phyloP scores from a whole-genome alignment of 2,113 vertebrate genomes.

The Pterocles burchelli region DNA sequence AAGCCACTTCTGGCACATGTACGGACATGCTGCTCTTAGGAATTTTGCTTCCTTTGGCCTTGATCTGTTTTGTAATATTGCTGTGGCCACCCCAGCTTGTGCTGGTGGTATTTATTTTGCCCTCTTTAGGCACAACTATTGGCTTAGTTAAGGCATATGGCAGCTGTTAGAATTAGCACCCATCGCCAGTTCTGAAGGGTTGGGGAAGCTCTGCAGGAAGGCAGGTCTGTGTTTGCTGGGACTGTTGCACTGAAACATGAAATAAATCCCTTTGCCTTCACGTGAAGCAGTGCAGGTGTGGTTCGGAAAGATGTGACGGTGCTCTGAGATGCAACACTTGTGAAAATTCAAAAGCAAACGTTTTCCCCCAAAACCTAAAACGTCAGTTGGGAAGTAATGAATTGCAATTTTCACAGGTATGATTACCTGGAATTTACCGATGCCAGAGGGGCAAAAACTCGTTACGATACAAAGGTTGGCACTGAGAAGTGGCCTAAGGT shows the following conservation, averaged over 20 bases:
- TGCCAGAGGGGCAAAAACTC: slow-evolving; percentile 92
- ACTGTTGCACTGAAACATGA: background rate
- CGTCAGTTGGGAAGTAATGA: slow-evolving; percentile 33
- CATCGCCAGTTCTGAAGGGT: background rate
- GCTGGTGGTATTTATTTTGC: background rate
- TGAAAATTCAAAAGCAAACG: background rate
- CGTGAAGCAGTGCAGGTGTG: background rate
- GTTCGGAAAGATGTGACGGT: background rate
- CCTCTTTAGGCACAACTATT: background rate
- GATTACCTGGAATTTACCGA: slow-evolving; percentile 98
- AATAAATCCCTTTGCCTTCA: background rate
- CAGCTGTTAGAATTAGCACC: background rate
- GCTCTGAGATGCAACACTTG: background rate
- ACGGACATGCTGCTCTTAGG: background rate
- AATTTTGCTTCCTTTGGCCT: background rate
- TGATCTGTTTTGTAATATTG: background rate
- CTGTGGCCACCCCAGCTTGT: background rate
- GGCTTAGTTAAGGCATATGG: background rate
- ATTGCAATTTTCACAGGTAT: slow-evolving; percentile 80
- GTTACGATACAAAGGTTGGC: slow-evolving; percentile 96
- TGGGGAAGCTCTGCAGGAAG: background rate
- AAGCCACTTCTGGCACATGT: background rate
- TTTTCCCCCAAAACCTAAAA: background rate
- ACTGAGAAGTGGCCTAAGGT: slow-evolving; percentile 98
- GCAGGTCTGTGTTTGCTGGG: background rate